A percentile compares a stretch with the other conserved stretches of the same genome.
These are phyloP conservation scores for Acronicta psi DNA, from an alignment of 2,888 invertebrate species.

Conservation along the genomic window DNA sequence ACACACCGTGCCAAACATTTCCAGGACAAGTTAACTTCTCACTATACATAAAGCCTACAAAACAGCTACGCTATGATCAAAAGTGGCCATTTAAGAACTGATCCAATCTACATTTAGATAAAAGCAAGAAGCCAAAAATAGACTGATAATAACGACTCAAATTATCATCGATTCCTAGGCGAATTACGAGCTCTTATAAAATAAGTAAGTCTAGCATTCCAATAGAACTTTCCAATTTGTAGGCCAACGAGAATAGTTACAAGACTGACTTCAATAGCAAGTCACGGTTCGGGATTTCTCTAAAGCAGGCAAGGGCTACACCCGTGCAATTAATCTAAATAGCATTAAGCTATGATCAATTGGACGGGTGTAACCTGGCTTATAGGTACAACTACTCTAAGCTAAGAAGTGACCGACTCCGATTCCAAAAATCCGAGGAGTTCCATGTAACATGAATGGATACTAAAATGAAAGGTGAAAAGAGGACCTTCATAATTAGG, in stretches of 20 bases:
- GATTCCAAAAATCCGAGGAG: no score
- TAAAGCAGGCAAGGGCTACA: constrained; percentile 13
- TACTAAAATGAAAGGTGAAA: no score
- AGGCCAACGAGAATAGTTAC: constrained; percentile 41
- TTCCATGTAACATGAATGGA: no score
- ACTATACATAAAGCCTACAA: no score
- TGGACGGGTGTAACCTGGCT: constrained; percentile 22
- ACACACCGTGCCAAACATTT: no score
- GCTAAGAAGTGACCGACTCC: no score
- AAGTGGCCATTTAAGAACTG: no score
- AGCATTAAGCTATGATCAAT: constrained; percentile 15
- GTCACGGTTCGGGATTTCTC: constrained; percentile 34
- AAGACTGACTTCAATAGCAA: constrained; percentile 25
- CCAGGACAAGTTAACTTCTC: no score
- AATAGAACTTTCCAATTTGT: constrained; percentile 37
- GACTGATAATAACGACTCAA: background rate
- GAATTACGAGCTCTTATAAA: background rate
- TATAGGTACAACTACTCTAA: background rate
- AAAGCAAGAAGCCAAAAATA: background rate
- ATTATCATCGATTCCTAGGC: background rate
- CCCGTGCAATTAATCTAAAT: no score
- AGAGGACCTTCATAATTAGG: no score
- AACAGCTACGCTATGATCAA: no score
- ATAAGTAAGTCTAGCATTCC: constrained; percentile 8
- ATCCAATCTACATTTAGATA: background rate